Evolutionary conservation across 2,888 invertebrate species (phyloP).

Genomic region (Drosophila multiciliata): DNA sequence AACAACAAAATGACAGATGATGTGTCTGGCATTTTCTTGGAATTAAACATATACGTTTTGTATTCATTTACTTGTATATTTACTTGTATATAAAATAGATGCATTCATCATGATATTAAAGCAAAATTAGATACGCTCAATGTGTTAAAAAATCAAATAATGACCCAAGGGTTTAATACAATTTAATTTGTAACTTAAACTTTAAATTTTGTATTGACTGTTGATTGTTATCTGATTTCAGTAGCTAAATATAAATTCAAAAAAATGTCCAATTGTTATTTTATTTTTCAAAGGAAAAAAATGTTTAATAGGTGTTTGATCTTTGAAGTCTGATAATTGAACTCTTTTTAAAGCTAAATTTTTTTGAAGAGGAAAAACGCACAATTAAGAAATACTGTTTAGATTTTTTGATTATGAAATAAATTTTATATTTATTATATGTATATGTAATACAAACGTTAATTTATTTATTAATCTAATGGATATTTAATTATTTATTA

Average conservation of each 20-base stretch:
- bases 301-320: not conserved
- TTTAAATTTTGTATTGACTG: too few relatives aligned
- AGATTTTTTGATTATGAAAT: not conserved
- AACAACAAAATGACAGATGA: too few relatives aligned
- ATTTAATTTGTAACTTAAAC: not conserved
- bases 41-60: too few relatives aligned
- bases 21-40: too few relatives aligned
- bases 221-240: not conserved
- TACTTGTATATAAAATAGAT: too few relatives aligned
- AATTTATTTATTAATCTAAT: not conserved
- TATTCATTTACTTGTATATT: too few relatives aligned
- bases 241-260: not conserved
- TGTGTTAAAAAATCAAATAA: too few relatives aligned
- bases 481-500: not conserved
- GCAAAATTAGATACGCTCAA: too few relatives aligned
- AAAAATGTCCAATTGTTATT: not conserved
- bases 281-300: not conserved
- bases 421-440: not conserved
- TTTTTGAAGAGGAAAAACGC: not conserved
- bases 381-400: too few relatives aligned
- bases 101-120: too few relatives aligned
- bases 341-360: not conserved
- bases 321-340: not conserved
- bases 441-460: not conserved
- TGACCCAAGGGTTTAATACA: not conserved